Evolutionary conservation across 2,113 vertebrate species (phyloP).

Genomic region (Xenus cinereus): DNA sequence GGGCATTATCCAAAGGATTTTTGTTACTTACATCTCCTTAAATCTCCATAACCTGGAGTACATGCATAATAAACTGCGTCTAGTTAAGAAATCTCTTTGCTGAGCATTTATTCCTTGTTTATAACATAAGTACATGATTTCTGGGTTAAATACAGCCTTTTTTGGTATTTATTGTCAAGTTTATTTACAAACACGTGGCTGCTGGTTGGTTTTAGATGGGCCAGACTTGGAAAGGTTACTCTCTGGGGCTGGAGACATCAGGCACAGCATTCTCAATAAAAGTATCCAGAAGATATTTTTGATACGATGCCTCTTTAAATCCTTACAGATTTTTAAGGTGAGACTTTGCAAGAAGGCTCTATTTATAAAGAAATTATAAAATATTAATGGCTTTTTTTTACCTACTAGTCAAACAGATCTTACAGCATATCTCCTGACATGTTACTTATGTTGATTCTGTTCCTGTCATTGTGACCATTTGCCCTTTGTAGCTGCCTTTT

Average conservation of each 20-base stretch:
- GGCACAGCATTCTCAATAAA: not conserved
- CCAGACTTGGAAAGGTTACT: not conserved
- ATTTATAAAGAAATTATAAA: not conserved
- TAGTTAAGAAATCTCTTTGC: not conserved
- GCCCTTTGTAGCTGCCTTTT: not conserved
- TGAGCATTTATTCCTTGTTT: not conserved
- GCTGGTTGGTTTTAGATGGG: not conserved
- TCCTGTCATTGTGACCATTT: not conserved
- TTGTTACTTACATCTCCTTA: not conserved
- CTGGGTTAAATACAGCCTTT: not conserved
- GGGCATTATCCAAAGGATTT: not conserved
- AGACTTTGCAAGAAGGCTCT: not conserved
- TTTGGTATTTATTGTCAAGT: not conserved
- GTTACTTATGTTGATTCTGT: not conserved
- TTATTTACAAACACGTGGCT: not conserved
- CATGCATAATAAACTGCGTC: not conserved
- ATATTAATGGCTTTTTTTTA: not conserved
- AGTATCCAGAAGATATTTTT: not conserved
- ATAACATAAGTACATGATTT: not conserved
- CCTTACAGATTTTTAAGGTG: not conserved
- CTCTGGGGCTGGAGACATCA: not conserved
- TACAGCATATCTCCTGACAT: not conserved
- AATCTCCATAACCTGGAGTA: not conserved
- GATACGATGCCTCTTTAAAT: not conserved
- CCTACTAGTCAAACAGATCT: not conserved